Conservation (phyloP, 2,888 invertebrate genomes). For the Macrophya alboannulata region DNA sequence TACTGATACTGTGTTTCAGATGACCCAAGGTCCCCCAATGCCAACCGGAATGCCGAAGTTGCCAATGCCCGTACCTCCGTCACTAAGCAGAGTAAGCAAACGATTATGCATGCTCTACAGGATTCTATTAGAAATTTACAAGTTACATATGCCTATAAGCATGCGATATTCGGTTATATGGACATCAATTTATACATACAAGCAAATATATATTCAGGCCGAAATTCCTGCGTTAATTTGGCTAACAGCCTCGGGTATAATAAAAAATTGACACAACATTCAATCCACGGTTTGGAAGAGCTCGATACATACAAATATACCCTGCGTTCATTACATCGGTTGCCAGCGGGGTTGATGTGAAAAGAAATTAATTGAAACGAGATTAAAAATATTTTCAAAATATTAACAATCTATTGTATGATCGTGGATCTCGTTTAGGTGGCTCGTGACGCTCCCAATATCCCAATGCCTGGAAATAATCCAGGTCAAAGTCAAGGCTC, state of each 20-base stretch:
- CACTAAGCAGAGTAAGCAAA: background rate
- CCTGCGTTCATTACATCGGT: no score
- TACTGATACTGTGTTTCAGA: background rate
- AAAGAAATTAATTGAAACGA: background rate
- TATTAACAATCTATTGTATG: background rate
- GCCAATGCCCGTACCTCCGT: background rate
- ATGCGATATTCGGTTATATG: background rate
- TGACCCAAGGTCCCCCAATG: background rate
- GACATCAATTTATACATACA: background rate
- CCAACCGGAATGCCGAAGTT: background rate
- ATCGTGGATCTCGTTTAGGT: slow-evolving; percentile 18
- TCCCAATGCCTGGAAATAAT: background rate
- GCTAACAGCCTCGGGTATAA: background rate
- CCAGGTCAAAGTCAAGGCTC: background rate
- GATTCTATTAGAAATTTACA: background rate
- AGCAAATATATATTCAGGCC: background rate
- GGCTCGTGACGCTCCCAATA: slow-evolving; percentile 41
- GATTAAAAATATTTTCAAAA: background rate
- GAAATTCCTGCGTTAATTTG: background rate
- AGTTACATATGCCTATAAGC: background rate
- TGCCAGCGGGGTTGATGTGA: no score
- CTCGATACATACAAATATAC: no score
- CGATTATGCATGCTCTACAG: background rate
- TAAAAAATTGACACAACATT: no score
- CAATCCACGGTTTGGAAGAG: no score